phyloP scores from a whole-genome alignment of 64 coral and sea anemone genomes.

The Trachythela sp. region DNA sequence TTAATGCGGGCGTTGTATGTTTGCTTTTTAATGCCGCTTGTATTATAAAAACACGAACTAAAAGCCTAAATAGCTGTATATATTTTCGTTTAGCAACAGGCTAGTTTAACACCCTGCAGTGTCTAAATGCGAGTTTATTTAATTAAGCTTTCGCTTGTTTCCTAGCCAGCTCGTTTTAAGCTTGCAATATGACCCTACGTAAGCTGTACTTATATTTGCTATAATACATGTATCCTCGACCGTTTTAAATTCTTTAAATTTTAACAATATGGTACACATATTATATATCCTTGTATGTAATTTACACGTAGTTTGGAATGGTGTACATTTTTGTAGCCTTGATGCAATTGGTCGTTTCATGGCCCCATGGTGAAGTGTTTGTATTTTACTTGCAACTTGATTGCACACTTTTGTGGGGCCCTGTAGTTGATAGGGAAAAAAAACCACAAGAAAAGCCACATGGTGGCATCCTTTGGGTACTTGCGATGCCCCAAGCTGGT shows the following conservation, averaged over 20 bases:
- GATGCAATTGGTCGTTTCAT: neutral
- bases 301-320: neutral
- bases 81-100: neutral
- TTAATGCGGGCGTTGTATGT: neutral
- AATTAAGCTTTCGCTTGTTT: neutral
- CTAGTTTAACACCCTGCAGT: neutral
- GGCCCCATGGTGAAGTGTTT: neutral
- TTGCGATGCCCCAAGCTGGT: neutral
- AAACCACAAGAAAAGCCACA: neutral
- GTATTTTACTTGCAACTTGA: neutral
- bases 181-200: neutral
- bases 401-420: neutral
- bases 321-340: neutral
- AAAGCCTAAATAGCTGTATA: neutral
- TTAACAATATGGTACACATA: neutral
- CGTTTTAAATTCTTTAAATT: neutral
- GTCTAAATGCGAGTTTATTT: neutral
- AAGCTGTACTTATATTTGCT: neutral
- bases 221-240: neutral
- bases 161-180: neutral
- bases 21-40: neutral
- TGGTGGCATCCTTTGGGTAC: neutral
- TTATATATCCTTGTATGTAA: neutral
- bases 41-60: neutral
- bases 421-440: neutral